Conservation (phyloP, 2,797 vertebrate genomes). For the Perodicticus potto region DNA sequence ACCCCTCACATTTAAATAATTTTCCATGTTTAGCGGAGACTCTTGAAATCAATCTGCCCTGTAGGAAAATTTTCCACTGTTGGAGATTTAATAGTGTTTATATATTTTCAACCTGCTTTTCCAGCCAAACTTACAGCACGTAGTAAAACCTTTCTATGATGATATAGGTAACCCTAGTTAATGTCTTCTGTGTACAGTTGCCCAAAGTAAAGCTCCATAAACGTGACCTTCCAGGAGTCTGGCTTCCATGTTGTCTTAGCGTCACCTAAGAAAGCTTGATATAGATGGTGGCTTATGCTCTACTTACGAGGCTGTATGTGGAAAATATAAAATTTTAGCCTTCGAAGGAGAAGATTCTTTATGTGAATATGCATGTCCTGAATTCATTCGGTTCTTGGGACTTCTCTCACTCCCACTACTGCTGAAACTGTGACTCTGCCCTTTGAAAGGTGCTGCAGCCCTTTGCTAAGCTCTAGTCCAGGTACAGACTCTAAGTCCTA, state of each 20-base stretch:
- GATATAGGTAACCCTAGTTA: constrained; percentile 65
- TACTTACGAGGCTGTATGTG: fast-evolving
- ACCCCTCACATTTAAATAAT: not conserved
- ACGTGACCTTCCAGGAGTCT: not conserved
- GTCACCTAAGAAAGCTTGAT: not conserved
- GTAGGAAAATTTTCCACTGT: constrained; percentile 73
- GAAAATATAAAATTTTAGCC: not conserved
- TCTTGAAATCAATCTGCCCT: constrained; percentile 49
- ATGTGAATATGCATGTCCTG: not conserved
- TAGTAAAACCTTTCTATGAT: constrained; percentile 77
- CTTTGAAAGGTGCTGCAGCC: fast-evolving
- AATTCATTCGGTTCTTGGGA: not conserved
- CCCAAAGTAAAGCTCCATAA: not conserved
- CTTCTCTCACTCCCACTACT: not conserved
- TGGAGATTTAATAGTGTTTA: constrained; percentile 80
- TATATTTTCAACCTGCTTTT: constrained; percentile 80
- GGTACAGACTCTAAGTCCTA: not conserved
- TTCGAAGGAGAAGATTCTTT: not conserved
- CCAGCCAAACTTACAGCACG: constrained; percentile 71
- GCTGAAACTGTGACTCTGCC: not conserved
- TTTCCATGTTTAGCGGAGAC: not conserved
- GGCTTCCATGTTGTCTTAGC: not conserved
- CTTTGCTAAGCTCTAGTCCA: not conserved
- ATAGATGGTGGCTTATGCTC: not conserved
- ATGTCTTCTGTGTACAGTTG: not conserved